Percentiles rank a stretch among this genome's conserved stretches.
These are phyloP conservation scores for Acridotheres tristis DNA, from an alignment of 2,797 vertebrate species.

Conservation along the genomic window DNA sequence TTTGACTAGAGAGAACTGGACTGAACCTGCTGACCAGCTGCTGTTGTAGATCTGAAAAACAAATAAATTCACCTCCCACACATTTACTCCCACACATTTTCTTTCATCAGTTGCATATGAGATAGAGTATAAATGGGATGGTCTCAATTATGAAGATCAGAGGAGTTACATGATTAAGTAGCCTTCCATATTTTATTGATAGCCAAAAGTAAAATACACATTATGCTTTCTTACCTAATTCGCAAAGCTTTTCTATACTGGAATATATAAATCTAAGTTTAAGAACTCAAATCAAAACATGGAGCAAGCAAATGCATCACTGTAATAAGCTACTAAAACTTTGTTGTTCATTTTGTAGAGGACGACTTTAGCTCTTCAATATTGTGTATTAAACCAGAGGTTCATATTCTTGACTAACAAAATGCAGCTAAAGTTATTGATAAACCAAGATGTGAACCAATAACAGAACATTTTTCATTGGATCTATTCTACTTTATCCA, in stretches of 20 bases:
- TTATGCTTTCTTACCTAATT: neutral
- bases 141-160: slow-evolving; percentile 30
- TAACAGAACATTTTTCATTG: neutral
- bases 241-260: neutral
- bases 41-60: neutral
- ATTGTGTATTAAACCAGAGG: neutral
- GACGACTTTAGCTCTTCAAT: neutral
- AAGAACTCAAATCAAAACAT: neutral
- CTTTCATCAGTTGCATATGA: slow-evolving; percentile 1
- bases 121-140: neutral
- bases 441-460: neutral
- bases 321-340: neutral
- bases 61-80: slow-evolving; percentile 5
- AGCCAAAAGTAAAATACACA: neutral
- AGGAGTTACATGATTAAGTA: neutral
- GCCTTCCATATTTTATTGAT: neutral
- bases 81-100: slow-evolving; percentile 10
- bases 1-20: neutral
- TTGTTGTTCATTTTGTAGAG: neutral
- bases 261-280: neutral
- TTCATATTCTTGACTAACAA: neutral
- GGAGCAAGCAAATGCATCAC: neutral
- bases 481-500: neutral
- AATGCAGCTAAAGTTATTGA: neutral
- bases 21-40: slow-evolving; percentile 30